phyloP scores from a whole-genome alignment of 2,888 invertebrate genomes.

The Sicus ferrugineus region DNA sequence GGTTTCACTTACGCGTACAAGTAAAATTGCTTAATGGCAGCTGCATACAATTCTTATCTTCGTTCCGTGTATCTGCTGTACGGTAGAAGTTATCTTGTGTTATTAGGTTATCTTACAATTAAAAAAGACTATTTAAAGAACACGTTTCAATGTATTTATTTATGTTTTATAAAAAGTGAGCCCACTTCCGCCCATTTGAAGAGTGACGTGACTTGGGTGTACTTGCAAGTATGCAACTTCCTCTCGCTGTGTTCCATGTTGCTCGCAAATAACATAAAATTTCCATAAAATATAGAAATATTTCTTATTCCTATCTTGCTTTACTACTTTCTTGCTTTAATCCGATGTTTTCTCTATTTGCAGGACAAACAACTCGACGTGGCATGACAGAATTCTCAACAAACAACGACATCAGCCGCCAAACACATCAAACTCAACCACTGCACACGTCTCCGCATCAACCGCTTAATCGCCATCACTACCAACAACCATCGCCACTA shows the following conservation, averaged over 20 bases:
- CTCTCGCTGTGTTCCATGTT: no score
- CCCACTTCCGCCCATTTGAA: no score
- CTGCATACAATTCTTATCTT: no score
- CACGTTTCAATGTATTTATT: no score
- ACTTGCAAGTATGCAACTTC: no score
- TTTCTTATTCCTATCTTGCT: conserved; percentile 9
- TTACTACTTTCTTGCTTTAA: neutral
- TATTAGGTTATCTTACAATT: no score
- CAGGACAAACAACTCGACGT: conserved; percentile 64
- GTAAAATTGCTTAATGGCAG: no score
- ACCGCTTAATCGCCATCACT: conserved; percentile 47
- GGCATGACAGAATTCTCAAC: conserved; percentile 66
- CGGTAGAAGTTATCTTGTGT: no score
- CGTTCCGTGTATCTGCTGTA: no score
- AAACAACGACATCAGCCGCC: conserved; percentile 60
- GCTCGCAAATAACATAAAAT: neutral
- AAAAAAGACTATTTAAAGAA: no score
- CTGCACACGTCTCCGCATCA: conserved; percentile 58
- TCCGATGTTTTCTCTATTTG: conserved; percentile 26
- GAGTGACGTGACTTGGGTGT: no score
- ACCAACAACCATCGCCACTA: conserved; percentile 48
- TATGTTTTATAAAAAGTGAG: no score
- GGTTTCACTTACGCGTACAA: neutral
- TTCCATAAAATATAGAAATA: neutral
- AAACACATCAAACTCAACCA: conserved; percentile 62